Evolutionary conservation across 2,797 vertebrate genomes (phyloP), one percentile per base, ranked within the genome.

Genomic region (Sphenopsis melanotis): DNA sequence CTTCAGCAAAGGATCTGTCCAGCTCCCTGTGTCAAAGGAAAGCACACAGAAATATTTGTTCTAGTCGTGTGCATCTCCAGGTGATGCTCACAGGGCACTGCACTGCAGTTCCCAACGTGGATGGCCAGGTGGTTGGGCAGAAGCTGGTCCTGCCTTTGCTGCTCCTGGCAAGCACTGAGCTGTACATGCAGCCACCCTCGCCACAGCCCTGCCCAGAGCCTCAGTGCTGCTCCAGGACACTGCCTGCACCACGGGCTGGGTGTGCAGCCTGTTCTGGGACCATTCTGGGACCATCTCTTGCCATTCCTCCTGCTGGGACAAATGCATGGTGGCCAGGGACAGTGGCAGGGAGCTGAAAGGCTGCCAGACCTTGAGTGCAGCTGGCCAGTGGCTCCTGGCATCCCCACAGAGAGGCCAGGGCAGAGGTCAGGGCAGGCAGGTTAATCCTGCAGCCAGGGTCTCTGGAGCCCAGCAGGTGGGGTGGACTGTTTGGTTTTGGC

Each of bases 131-230:
- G n/a, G 11, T 16, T 52, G 9, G 61, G 64, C 30, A 66, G 79
- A 42, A 76, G 32, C 44, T 39, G 32, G 4, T 52, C 19, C 72
- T 89, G 69, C 50, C 37, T 72, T 44, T 69, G 29, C 55, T 41
- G 56, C 37, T 22, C 39, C 78, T 76, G 77, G 36, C 32, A 34
- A 63, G 39, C 71, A 10, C 39, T 18, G 64, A 37, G 44, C 59
- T 5, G 4, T 11, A 3, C 8, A 0, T 9, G 8, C 15, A 42
- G 60, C 32, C 37, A 24, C 10, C 34, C 65, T 46, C 29, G 2
- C 15, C 34, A 3, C 23, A 17, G 71, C 47, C 37, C 56, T 0
- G 0, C 27, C 14, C 0, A 3, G 49, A 66, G 59, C 49, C 2
- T 1, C 0, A 0, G 8, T 3, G 7, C 6, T 24, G 66, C 49